Evolutionary conservation across 2,113 vertebrate genomes (phyloP), one percentile per base, ranked within the genome.

Genomic region (Sialia sialis): DNA sequence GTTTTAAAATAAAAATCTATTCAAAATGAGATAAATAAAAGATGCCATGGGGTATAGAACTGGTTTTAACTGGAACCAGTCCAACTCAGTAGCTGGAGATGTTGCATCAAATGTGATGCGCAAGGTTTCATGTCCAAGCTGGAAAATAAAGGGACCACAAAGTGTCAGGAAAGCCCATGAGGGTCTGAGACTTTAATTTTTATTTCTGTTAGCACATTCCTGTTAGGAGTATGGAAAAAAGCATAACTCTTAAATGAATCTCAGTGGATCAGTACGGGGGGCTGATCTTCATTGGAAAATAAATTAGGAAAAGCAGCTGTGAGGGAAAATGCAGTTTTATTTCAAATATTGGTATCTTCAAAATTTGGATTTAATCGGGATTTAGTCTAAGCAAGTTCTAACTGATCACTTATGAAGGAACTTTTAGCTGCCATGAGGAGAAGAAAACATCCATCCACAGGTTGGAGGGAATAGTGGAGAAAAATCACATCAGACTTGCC

Each of bases 221-320:
- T 51, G 1, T 58, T 30, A 66, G 5, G 41, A 36, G 4, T 4
- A 19, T 4, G 23, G 20, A 23, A 83, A 52, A 83, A 66, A 1
- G 3, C 4, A 49, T 9, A 32, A 10, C 7, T 69, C 41, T 29
- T 20, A 11, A 56, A 60, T 34, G 4, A 30, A 17, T 36, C 34
- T 63, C 19, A 22, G 20, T 32, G 34, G 41, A 2, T 30, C 25
- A 41, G 16, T n/a, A 52, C n/a, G 38, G 22, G 15, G 44, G 6
- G 6, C 4, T 0, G 0, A 10, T 34, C 26, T 44, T 70, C 55
- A 26, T 20, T 70, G 34, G 46, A 63, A 63, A 7, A 7, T 15
- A 58, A 2, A 7, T 5, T 29, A 7, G 41, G 43, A 74, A 58
- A 67, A 91, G 7, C 16, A 54, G 8, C 44, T 48, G 9, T 10